Base-by-base conservation (phyloP, 2,888 invertebrate species). In the Lysandra bellargus region DNA sequence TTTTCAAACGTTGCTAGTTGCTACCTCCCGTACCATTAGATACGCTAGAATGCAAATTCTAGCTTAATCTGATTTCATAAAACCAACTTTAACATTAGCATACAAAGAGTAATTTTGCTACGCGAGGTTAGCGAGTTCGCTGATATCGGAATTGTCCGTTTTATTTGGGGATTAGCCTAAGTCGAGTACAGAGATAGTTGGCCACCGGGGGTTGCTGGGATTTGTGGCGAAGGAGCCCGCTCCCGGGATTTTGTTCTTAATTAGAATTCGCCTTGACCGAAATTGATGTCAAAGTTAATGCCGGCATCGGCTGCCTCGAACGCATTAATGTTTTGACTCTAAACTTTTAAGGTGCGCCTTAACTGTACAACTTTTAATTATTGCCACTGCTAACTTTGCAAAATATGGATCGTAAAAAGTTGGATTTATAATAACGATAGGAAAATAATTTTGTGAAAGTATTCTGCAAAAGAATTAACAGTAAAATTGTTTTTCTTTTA, bases 241-340 rank as follows among this genome's bases (percentile, higher is more conserved):
- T 78, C 80, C 80, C 78, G 77, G 79, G 80, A 78, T 81, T 81
- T 81, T 79, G 79, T 80, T 82, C 75, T 80, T 83, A 83, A 82
- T 82, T 82, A 78, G 80, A 78, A 81, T 80, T 80, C 53, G 72
- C 78, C 72, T 80, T 79, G 30, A 60, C 76, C 76, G 30, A 77
- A 57, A 77, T 80, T 44, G 76, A 60, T 44, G 60, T 79, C 40
- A 72, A 72, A 77, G 53, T 57, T 76, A 75, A 75, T 75, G 33
- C 53, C 30, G 57, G 37, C 78, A 64, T 60, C 78, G 33, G 60
- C 49, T 44, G 44, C 74, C 23, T 44, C 1, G 53, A 53, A 57
- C 30, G 30, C 17, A 76, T 57, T 57, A 53, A 76, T 75, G 49
- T 75, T 74, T 74, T 44, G 75, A 23, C 74, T 75, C 14, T 7